Conservation (phyloP, 2,888 invertebrate genomes). For the Caenorhabditis sp. region DNA sequence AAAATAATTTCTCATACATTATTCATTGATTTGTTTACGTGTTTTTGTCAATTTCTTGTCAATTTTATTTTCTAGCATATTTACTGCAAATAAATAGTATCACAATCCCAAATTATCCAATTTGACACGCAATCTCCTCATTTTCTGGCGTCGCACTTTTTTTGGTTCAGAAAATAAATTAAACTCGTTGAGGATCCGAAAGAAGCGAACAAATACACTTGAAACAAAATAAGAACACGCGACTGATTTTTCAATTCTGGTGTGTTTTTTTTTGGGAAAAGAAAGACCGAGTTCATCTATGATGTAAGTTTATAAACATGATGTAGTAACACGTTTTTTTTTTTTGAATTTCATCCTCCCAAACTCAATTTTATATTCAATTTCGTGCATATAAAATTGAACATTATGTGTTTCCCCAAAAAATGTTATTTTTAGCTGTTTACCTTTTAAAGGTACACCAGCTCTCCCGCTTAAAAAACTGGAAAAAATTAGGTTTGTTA, state of each 20-base stretch:
- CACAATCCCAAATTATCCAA: background rate
- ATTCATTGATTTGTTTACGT: conserved; percentile 18
- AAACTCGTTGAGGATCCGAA: background rate
- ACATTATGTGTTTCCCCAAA: background rate
- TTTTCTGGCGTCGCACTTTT: conserved; percentile 1
- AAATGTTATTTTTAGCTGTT: no score
- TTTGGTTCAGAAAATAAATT: background rate
- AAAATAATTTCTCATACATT: background rate
- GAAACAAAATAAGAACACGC: no score
- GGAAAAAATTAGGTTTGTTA: no score
- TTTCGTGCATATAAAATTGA: background rate
- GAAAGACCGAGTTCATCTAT: no score
- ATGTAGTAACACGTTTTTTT: no score
- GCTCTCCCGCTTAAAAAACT: no score
- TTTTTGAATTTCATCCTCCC: background rate
- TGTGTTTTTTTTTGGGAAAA: background rate
- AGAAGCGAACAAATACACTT: no score
- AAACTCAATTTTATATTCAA: background rate
- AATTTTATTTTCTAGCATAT: background rate
- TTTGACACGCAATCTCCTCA: conserved; percentile 4
- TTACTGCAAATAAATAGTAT: background rate
- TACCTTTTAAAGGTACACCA: no score
- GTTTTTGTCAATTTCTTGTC: conserved; percentile 23
- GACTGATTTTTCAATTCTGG: background rate
- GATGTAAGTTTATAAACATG: no score